phyloP scores from a whole-genome alignment of 2,113 vertebrate genomes.

The Poecile atricapillus region DNA sequence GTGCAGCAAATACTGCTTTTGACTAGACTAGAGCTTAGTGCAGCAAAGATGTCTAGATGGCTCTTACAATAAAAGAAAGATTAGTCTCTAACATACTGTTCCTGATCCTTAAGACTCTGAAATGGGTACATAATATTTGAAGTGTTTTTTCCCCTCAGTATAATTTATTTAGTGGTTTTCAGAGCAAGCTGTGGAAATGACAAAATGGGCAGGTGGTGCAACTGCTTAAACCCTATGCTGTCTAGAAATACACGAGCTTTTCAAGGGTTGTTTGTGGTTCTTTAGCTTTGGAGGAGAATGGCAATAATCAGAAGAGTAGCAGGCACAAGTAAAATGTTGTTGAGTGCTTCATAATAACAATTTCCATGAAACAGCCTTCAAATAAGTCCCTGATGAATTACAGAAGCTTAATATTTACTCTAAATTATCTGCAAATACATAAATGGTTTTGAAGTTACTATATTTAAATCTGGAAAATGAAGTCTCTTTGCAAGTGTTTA shows the following conservation, averaged over 20 bases:
- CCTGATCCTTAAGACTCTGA: background rate
- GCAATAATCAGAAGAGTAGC: background rate
- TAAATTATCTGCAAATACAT: slow-evolving; percentile 32
- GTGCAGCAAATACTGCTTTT: background rate
- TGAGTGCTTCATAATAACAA: background rate
- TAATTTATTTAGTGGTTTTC: background rate
- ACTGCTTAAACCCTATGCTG: background rate
- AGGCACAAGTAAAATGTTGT: background rate
- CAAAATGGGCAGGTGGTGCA: background rate
- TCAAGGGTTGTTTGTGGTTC: background rate
- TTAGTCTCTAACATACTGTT: background rate
- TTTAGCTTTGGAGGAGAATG: background rate
- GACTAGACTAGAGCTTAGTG: background rate
- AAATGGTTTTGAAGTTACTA: background rate
- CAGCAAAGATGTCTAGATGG: background rate
- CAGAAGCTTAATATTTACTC: background rate
- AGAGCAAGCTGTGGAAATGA: background rate
- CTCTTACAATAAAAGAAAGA: background rate
- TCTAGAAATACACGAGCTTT: background rate
- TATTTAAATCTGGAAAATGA: slow-evolving; percentile 23
- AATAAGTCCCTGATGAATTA: background rate
- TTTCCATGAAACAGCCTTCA: background rate
- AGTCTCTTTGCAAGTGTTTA: background rate
- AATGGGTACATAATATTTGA: background rate
- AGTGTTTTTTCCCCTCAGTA: background rate